A percentile compares a stretch with the other conserved stretches of the same genome.
Evolutionary conservation across 2,888 invertebrate genomes (phyloP).

Genomic region (Pandemis heparana): DNA sequence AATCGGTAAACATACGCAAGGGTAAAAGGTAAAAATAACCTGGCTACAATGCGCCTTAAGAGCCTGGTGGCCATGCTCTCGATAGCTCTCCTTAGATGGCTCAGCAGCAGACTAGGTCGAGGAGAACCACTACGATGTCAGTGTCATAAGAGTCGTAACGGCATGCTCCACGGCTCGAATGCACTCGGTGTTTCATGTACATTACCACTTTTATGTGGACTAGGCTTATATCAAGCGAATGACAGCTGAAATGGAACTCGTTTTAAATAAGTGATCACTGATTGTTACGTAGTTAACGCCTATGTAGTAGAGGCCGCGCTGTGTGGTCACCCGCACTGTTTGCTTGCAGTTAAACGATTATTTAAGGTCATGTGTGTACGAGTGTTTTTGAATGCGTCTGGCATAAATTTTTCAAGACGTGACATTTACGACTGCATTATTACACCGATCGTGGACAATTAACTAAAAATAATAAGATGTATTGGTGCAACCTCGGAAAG

Average conservation of each 20-base stretch:
- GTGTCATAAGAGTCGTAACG: conserved; percentile 81
- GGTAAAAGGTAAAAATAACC: conserved; percentile 58
- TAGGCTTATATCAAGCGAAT: conserved; percentile 20
- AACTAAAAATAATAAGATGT: neutral
- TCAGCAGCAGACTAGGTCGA: conserved; percentile 84
- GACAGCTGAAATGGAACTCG: conserved; percentile 51
- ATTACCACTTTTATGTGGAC: conserved; percentile 56
- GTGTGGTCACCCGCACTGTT: conserved; percentile 74
- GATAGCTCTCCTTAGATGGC: conserved; percentile 84
- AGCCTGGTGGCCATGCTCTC: conserved; percentile 83
- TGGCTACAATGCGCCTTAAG: conserved; percentile 75
- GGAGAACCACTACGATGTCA: conserved; percentile 82
- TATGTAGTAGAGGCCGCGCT: conserved; percentile 56
- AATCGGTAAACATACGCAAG: neutral
- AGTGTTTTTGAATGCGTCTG: conserved; percentile 26
- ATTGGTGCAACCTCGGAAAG: neutral
- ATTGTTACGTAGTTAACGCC: conserved; percentile 43
- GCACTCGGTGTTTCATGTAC: conserved; percentile 52
- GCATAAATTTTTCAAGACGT: conserved; percentile 12
- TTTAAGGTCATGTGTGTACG: conserved; percentile 41
- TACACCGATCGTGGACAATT: neutral
- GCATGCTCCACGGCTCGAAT: conserved; percentile 59
- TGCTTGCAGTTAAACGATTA: conserved; percentile 58
- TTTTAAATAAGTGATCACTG: conserved; percentile 38
- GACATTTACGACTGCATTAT: neutral